These are phyloP conservation scores for Neocrepidodera transversa DNA, from an alignment of 2,888 invertebrate genomes.

Conservation along the genomic window DNA sequence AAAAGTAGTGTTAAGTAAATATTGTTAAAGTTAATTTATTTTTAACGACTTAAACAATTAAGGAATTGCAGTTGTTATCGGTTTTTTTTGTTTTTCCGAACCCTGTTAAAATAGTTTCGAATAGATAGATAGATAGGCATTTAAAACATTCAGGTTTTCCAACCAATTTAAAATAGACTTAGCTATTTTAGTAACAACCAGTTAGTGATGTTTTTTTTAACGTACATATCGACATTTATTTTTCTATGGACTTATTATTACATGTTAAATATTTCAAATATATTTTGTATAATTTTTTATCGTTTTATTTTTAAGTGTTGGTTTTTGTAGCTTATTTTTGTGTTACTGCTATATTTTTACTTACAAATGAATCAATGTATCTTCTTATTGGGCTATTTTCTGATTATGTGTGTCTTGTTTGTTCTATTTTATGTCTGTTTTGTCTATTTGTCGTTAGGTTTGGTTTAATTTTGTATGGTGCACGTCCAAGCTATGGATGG, in stretches of 20 bases:
- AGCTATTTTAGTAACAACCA: conserved; percentile 19
- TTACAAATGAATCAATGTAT: too few relatives aligned
- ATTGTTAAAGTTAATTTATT: background rate
- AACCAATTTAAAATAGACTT: conserved; percentile 25
- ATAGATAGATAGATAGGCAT: conserved; percentile 2
- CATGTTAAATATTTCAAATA: conserved; percentile 2
- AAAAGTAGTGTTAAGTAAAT: too few relatives aligned
- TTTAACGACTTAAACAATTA: background rate
- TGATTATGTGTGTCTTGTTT: conserved; percentile 15
- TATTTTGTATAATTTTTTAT: background rate
- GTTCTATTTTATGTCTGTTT: conserved; percentile 38
- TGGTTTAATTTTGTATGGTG: conserved; percentile 39
- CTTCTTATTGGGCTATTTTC: too few relatives aligned
- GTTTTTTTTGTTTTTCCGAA: background rate
- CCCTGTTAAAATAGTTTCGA: conserved; percentile 1
- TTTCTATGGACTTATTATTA: background rate
- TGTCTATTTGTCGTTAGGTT: conserved; percentile 37
- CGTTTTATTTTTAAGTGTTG: conserved; percentile 16
- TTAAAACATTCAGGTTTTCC: conserved; percentile 18
- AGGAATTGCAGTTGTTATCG: background rate
- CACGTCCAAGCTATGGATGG: conserved; percentile 55
- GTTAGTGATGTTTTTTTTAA: conserved; percentile 15
- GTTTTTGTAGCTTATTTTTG: too few relatives aligned
- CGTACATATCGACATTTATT: conserved; percentile 3
- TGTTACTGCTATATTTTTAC: too few relatives aligned